Base-by-base conservation (phyloP, 1,140 invertebrate genomes). In the Neotoxoptera formosana region DNA sequence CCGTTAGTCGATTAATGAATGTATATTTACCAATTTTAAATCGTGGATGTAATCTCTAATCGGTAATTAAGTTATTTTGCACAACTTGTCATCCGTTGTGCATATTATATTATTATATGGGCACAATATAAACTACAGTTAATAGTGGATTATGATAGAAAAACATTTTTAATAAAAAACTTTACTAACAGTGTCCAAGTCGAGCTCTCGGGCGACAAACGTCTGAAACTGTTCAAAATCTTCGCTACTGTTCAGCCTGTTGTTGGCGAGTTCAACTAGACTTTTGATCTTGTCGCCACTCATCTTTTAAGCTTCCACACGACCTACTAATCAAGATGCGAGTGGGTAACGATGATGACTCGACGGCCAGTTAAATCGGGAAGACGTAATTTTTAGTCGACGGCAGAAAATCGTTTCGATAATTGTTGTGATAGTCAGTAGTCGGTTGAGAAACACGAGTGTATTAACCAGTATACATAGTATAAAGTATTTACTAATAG, bases 221-320 rank as follows among this genome's bases (percentile, higher is more conserved):
- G 36, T 30, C 21, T 84, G 76, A 25, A 93, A 93, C 0, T 53
- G 81, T 53, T 84, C 91, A 84, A 84, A 93, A 53, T 93, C 91
- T 84, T 93, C 91, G 20, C 47, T 84, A 23, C 91, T 93, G 34
- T 93, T 93, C 7, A 93, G 48, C 25, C 91, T 84, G 30, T 93
- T 93, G 14, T 84, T 93, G 2, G 91, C 91, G 11, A 93, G 56
- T 25, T 93, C 81, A 2, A 56, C 76, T 7, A 93, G 91, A 51
- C 23, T 53, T 25, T 23, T 53, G 14, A 89, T 53, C n/a, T 53
- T n/a, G 11, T 53, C 48, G 1, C 21, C 8, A 2, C 48, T 48
- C 84, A 87, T 87, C 7, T 47, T 87, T 87, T 48, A 23, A 23
- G 36, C 6, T 34, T 14, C 7, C 17, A 34, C 30, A n/a, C 30